Percentiles rank a stretch among this genome's conserved stretches.
These are phyloP conservation scores for Diabrotica virgifera DNA, from an alignment of 1,140 invertebrate genomes.

Conservation along the genomic window DNA sequence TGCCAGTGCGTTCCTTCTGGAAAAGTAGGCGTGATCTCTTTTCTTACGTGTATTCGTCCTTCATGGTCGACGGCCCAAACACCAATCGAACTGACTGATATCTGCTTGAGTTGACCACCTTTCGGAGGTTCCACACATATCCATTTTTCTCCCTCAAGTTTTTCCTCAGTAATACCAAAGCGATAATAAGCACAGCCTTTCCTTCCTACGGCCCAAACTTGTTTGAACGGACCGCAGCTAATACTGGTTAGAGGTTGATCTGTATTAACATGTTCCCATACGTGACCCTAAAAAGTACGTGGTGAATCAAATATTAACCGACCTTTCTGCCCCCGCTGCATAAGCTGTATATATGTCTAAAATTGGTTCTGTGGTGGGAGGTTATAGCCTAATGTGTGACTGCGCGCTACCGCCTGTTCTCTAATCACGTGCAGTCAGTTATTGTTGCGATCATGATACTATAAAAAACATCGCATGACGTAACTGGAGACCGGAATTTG, in stretches of 20 bases:
- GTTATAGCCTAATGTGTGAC: no score
- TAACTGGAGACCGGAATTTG: no score
- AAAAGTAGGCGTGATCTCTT: constrained; percentile 63
- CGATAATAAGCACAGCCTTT: constrained; percentile 82
- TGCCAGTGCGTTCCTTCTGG: constrained; percentile 76
- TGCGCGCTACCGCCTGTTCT: no score
- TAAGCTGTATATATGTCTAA: no score
- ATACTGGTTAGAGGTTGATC: constrained; percentile 74
- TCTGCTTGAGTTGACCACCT: constrained; percentile 69
- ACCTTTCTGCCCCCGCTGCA: no score
- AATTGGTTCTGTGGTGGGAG: no score
- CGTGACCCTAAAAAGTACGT: constrained; percentile 56
- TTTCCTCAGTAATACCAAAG: constrained; percentile 63
- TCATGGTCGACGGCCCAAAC: constrained; percentile 69
- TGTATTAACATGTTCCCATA: constrained; percentile 77
- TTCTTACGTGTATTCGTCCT: constrained; percentile 64
- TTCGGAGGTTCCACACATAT: constrained; percentile 62
- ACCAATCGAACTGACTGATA: constrained; percentile 67
- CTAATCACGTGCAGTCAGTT: no score
- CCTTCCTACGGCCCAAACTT: constrained; percentile 82
- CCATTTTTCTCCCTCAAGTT: constrained; percentile 62
- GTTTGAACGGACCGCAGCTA: constrained; percentile 61
- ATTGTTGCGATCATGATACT: no score
- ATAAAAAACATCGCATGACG: no score
- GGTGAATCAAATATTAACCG: no score